Evolutionary conservation across 2,888 invertebrate genomes (phyloP).

Genomic region (Cylindroiulus punctatus): DNA sequence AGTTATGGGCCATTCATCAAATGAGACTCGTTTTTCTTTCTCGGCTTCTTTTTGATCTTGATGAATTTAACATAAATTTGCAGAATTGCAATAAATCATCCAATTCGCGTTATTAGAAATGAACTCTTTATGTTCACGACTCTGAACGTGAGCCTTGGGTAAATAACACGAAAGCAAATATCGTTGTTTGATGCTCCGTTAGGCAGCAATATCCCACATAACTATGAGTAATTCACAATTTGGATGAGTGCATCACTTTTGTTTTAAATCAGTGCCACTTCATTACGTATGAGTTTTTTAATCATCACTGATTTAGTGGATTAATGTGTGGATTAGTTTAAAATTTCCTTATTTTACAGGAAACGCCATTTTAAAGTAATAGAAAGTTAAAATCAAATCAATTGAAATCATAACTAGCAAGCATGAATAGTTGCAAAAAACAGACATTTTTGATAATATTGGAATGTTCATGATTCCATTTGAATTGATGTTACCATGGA

Average conservation of each 20-base stretch:
- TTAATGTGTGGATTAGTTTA: too few relatives aligned
- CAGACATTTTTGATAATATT: too few relatives aligned
- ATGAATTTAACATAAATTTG: slow-evolving; percentile 45
- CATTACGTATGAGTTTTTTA: not conserved
- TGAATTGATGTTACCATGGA: too few relatives aligned
- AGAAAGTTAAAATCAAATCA: too few relatives aligned
- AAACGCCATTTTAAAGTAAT: too few relatives aligned
- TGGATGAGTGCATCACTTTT: not conserved
- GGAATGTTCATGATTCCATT: too few relatives aligned
- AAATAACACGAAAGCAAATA: not conserved
- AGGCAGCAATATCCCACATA: not conserved
- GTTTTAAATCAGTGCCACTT: not conserved
- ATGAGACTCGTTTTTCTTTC: not conserved
- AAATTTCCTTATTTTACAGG: too few relatives aligned
- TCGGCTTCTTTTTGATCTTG: slow-evolving; percentile 25
- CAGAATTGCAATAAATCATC: slow-evolving; percentile 11
- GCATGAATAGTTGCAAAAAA: too few relatives aligned
- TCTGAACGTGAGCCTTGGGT: not conserved
- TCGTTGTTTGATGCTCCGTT: not conserved
- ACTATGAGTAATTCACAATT: not conserved
- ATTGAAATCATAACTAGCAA: too few relatives aligned
- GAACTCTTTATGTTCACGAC: not conserved
- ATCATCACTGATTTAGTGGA: not conserved
- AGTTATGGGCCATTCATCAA: slow-evolving; percentile 20
- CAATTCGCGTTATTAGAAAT: slow-evolving; percentile 19